Conservation (phyloP, 2,888 invertebrate species). For the Plagiodera versicolora region DNA sequence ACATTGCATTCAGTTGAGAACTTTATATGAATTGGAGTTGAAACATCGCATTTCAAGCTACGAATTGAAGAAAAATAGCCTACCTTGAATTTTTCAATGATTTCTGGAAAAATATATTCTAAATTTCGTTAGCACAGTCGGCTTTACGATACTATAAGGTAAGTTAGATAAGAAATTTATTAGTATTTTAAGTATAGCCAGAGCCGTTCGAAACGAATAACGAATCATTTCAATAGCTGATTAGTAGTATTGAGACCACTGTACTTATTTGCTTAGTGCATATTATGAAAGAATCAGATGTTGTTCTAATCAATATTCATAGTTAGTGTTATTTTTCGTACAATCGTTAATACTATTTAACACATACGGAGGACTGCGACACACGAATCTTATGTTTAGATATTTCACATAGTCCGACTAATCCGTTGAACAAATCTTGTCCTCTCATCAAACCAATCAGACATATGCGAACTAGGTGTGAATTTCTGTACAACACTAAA, state of each 20-base stretch:
- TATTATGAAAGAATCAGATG: constrained; percentile 9
- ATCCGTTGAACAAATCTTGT: constrained; percentile 15
- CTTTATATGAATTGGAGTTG: too few relatives aligned
- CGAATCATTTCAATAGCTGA: neutral
- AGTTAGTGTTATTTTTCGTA: constrained; percentile 19
- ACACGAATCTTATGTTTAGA: constrained; percentile 37
- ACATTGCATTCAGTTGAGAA: too few relatives aligned
- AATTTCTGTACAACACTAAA: too few relatives aligned
- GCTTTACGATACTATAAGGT: neutral
- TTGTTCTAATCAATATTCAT: constrained; percentile 17
- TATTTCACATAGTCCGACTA: constrained; percentile 29
- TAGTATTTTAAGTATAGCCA: neutral
- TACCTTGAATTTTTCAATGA: neutral
- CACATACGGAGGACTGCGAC: constrained; percentile 38
- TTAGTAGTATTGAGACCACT: neutral
- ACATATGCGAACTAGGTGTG: neutral
- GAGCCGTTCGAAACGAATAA: neutral
- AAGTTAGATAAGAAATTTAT: neutral
- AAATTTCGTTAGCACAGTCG: neutral
- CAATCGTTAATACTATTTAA: constrained; percentile 29
- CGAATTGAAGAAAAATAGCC: too few relatives aligned
- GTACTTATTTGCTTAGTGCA: neutral
- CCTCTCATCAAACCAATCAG: neutral
- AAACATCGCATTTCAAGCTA: too few relatives aligned
- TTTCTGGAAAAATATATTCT: neutral